Conservation (phyloP, 1,140 invertebrate species). For the Bombus picipes region DNA sequence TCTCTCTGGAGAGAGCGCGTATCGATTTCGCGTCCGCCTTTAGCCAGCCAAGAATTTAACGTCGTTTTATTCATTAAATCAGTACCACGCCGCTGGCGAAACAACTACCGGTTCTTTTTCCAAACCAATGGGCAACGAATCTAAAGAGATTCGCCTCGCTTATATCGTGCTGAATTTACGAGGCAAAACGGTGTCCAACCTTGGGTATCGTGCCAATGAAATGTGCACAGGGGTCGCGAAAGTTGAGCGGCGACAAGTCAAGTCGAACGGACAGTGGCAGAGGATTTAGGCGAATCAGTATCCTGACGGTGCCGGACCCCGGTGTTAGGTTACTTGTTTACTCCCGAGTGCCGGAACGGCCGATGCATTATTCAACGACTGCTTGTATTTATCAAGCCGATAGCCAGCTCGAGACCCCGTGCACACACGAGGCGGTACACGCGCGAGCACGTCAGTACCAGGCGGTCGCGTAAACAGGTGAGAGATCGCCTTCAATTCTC, state of each 20-base stretch:
- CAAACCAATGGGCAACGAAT: neutral
- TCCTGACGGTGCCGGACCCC: constrained; percentile 46
- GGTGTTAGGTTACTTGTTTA: constrained; percentile 75
- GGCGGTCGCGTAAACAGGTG: constrained; percentile 46
- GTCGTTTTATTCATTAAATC: constrained; percentile 25
- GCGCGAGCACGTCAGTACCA: constrained; percentile 4
- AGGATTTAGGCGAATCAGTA: constrained; percentile 73
- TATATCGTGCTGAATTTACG: neutral
- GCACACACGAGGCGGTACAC: constrained; percentile 51
- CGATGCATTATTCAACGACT: constrained; percentile 78
- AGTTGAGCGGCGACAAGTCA: constrained; percentile 5
- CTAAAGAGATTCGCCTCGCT: neutral
- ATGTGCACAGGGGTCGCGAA: neutral
- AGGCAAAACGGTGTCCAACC: neutral
- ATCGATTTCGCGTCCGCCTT: constrained; percentile 2
- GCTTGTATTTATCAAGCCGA: constrained; percentile 80
- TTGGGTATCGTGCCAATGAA: neutral
- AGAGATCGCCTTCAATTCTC: constrained; percentile 34
- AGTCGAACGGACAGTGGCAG: constrained; percentile 19
- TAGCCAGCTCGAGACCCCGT: constrained; percentile 63
- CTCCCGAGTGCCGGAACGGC: constrained; percentile 61
- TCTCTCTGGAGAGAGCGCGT: neutral
- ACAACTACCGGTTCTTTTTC: neutral
- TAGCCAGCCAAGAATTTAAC: constrained; percentile 9
- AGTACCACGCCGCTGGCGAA: neutral